Base-by-base conservation (phyloP, 2,888 invertebrate species). In the Limnephilus auricula region DNA sequence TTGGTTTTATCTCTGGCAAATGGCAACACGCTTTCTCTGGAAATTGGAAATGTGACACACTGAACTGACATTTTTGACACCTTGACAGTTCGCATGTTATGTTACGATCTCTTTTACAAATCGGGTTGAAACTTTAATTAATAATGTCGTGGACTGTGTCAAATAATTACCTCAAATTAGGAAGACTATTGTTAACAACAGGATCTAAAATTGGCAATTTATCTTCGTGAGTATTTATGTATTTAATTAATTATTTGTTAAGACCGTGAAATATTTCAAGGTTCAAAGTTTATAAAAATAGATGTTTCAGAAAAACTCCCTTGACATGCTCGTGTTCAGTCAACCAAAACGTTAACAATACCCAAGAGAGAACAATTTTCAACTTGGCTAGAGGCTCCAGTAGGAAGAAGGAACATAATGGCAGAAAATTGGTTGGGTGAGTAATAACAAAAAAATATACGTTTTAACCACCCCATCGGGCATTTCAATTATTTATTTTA, bases 371-470 rank as follows among this genome's bases (percentile, higher is more conserved):
- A 31, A 94, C 94, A n/a, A 95, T 96, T 93, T 94, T 96, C 65
- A 95, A 93, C 92, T 94, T 95, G 91, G 93, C 95, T 15, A 94
- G 94, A 93, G 45, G 94, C n/a, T 94, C 95, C 90, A 96, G 94
- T 91, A 95, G 95, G 93, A 97, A 96, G 91, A 97, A 97, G 94
- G 96, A 97, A 94, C 98, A 98, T 94, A 96, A 96, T 94, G 97
- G 97, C 92, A 96, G 97, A 94, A 97, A 98, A 94, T 95, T 98
- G 92, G 96, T 98, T 93, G 98, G 98, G 98, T 98, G 95, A 96
- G 96, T 95, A 92, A 93, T 45, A 40, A 40, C 40, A 82, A 83
- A 79, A 32, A 45, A 79, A 82, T 31, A 45, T 45, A 25, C n/a
- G n/a, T 50, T 50, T 50, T 50, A 18, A 25, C 65, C 65, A n/a